phyloP scores from a whole-genome alignment of 2,797 vertebrate genomes.

The Jordanella pulchra region DNA sequence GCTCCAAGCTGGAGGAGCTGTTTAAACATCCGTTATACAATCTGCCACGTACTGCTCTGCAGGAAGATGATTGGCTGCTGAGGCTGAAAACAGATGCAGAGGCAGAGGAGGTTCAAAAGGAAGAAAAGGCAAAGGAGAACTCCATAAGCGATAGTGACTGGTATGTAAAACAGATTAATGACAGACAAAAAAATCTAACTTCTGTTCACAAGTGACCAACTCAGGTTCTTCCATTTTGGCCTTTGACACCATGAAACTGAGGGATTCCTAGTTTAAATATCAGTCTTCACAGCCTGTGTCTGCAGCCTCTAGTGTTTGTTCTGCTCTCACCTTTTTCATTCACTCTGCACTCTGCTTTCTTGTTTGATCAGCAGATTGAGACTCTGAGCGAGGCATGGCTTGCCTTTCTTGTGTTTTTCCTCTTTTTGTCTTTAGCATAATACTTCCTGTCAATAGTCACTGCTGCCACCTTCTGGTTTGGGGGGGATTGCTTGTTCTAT shows the following conservation, averaged over 20 bases:
- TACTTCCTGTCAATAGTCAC: too few species aligned
- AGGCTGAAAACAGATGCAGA: slow-evolving; percentile 69
- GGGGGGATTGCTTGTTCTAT: too few species aligned
- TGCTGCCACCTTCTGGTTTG: too few species aligned
- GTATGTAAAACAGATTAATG: slow-evolving; percentile 46
- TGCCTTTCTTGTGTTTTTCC: too few species aligned
- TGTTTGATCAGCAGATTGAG: too few species aligned
- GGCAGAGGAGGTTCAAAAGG: slow-evolving; percentile 30
- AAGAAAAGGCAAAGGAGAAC: slow-evolving; percentile 38
- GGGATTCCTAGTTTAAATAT: background rate
- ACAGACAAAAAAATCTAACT: background rate
- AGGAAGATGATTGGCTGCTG: slow-evolving; percentile 83
- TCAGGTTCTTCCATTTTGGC: background rate
- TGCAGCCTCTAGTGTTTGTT: too few species aligned
- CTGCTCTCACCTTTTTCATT: too few species aligned
- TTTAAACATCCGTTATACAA: slow-evolving; percentile 85
- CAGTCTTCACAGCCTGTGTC: too few species aligned
- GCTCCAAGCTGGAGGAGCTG: slow-evolving; percentile 76
- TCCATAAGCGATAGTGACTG: slow-evolving; percentile 49
- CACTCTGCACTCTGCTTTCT: too few species aligned
- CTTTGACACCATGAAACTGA: background rate
- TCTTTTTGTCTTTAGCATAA: too few species aligned
- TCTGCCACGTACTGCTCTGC: slow-evolving; percentile 61
- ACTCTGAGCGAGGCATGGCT: too few species aligned
- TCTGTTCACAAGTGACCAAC: background rate